A percentile compares a stretch with the other conserved stretches of the same genome.
phyloP scores from a whole-genome alignment of 2,113 vertebrate genomes.

The Vidua chalybeata region DNA sequence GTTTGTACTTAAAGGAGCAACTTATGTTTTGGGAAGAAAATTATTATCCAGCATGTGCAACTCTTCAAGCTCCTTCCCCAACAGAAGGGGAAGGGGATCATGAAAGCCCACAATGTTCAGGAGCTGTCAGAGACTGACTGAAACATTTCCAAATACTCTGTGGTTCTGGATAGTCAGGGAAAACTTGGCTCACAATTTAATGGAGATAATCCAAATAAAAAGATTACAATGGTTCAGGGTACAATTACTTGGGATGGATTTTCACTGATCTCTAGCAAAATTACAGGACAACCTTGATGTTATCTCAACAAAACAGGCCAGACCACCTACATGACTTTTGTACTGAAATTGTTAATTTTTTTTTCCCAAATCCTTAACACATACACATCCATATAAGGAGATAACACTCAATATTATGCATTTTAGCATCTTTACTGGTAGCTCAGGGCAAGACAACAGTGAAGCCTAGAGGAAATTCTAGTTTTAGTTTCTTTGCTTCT shows the following conservation, averaged over 20 bases:
- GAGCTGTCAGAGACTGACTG: not conserved
- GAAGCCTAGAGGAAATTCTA: not conserved
- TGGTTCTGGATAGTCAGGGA: not conserved
- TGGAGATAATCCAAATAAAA: not conserved
- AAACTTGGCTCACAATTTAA: not conserved
- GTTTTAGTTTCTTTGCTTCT: not conserved
- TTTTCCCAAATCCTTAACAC: not conserved
- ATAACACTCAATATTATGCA: not conserved
- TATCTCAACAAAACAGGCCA: not conserved
- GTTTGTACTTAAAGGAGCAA: not conserved
- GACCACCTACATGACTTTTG: not conserved
- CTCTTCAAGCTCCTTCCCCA: not conserved
- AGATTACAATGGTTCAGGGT: not conserved
- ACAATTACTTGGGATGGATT: not conserved
- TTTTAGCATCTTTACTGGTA: not conserved
- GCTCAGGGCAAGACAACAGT: not conserved
- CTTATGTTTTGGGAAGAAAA: not conserved
- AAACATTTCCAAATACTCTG: not conserved
- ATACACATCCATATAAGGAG: not conserved
- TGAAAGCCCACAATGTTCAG: not conserved
- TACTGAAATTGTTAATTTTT: not conserved
- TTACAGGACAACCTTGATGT: not conserved
- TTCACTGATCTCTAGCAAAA: not conserved
- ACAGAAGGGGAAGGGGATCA: not conserved
- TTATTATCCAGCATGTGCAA: not conserved